Base-by-base conservation (phyloP, 1,140 invertebrate species). In the Drosophila pectinifera region DNA sequence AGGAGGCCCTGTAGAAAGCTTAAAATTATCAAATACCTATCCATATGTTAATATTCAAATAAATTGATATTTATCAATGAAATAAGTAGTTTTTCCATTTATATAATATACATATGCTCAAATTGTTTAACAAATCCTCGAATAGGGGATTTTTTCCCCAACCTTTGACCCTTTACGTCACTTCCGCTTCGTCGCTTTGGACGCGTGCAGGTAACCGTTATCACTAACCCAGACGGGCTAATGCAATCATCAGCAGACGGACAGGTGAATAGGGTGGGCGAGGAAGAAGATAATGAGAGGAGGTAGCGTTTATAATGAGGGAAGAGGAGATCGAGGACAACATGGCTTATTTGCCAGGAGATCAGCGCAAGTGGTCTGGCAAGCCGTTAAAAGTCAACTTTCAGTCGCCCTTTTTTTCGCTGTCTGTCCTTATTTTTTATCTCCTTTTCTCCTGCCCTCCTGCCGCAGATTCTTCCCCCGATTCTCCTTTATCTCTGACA, bases 321-420 rank as follows among this genome's bases (percentile, higher is more conserved):
- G 14, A 34, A 34, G 46, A 36, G 20, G 14, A 57, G n/a, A 39
- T 42, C 22, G 39, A 22, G 34, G 42, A 51, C 43, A 43, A 24
- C 31, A 26, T 61, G 24, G 58, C 43, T 62, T 63, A 49, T 62
- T 62, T 28, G 57, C 63, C 36, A 34, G 20, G 64, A 41, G 64
- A 61, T 69, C 55, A 48, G 39, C 26, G 58, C 74, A 59, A 77
- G 70, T 56, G 38, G 57, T 18, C 56, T 76, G 62, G 20, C 56
- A 56, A 56, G 31, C 39, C 20, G 64, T 51, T 58, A 39, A 67
- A 68, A 63, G 64, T 39, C 45, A 51, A 16, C 16, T 61, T 51
- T 41, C 36, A 18, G 16, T 51, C 18, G 24, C 59, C 10, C 36
- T 63, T 67, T 41, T 41, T 26, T 7, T 5, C 34, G 22, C 5